Evolutionary conservation across 2,888 invertebrate species (phyloP).

Genomic region (Acleris sparsana): DNA sequence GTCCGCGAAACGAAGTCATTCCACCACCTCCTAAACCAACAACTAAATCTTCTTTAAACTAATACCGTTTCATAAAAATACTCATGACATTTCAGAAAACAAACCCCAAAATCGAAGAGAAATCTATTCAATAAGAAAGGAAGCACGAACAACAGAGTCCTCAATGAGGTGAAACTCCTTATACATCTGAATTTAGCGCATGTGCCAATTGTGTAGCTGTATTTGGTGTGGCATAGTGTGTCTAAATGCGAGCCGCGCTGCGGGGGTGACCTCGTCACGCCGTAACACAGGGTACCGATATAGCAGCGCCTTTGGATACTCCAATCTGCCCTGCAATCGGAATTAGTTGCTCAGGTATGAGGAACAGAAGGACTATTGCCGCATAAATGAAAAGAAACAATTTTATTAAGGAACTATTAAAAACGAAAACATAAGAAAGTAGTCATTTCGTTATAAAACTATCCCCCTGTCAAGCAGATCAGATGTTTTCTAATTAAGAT

Average conservation of each 20-base stretch:
- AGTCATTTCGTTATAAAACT: too few species aligned
- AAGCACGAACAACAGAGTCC: constrained; percentile 5
- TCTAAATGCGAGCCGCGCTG: constrained; percentile 32
- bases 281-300: constrained; percentile 45
- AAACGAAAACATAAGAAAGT: too few species aligned
- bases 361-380: not conserved
- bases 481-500: too few species aligned
- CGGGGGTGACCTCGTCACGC: constrained; percentile 53
- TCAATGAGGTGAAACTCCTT: constrained; percentile 9
- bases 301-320: constrained; percentile 1
- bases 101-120: not conserved
- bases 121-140: not conserved
- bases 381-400: too few species aligned
- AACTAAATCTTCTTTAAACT: too few species aligned
- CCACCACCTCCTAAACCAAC: too few species aligned
- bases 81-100: not conserved
- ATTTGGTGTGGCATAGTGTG: constrained; percentile 32
- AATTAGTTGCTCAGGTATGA: not conserved
- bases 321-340: not conserved
- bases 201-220: constrained; percentile 30
- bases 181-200: constrained; percentile 28
- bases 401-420: too few species aligned
- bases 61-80: too few species aligned
- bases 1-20: too few species aligned
- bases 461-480: too few species aligned